Evolutionary conservation across 2,888 invertebrate species (phyloP), one percentile per base, ranked within the genome.

Genomic region (Sphaerophoria taeniata): DNA sequence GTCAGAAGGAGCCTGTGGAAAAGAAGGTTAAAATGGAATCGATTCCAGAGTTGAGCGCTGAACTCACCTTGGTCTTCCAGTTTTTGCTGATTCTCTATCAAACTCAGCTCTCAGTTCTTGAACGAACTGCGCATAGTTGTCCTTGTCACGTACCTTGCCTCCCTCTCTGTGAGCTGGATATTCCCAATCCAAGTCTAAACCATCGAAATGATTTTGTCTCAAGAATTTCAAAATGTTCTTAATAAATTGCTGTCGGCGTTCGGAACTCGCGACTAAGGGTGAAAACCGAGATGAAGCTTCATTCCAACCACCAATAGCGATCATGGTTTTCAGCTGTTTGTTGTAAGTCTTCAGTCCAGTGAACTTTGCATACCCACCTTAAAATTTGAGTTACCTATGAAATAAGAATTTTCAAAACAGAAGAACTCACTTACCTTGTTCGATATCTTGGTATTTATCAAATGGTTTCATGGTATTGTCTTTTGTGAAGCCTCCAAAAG

Each of bases 361-460:
- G 92, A 98, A 98, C 93, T 98, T 98, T 31, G 97, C 97, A 92
- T 98, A 98, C 55, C 98, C 98, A 90, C 98, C 97, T 98, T 80
- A 55, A 14, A 36, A 33, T 24, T 1, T 7, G 3, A 0, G 24
- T 14, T 24, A 2, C 6, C 33, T n/a, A n/a, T n/a, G n/a, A n/a
- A n/a, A n/a, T n/a, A 60, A 5, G 3, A 0, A 4, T 4, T 12
- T 5, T 53, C 11, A n/a, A 7, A 0, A 12, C 1, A 6, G 24
- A 12, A 4, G 2, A 16, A 4, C 0, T n/a, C n/a, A 3, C 7
- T 88, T 89, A 97, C 98, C 98, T 95, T 98, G 97, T 90, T 98
- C 98, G 90, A 98, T 96, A 91, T 98, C 98, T 93, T 98, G 98
- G 91, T 98, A 98, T 91, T 98, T 97, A 93, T 98, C 98, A 91